Evolutionary conservation across 1,140 invertebrate genomes (phyloP), one percentile per base, ranked within the genome.

Genomic region (Drosophila saltans): DNA sequence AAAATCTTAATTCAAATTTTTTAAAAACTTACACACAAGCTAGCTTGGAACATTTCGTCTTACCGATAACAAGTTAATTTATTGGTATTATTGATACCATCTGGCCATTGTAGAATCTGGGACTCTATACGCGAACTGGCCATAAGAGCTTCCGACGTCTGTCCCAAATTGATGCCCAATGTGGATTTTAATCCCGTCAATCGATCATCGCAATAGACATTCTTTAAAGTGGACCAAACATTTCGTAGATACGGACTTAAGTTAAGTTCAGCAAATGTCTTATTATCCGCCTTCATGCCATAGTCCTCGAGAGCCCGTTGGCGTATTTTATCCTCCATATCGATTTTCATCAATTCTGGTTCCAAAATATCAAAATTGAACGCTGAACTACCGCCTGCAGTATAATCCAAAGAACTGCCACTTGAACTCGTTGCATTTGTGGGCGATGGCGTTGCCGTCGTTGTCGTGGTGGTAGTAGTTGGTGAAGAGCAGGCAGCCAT

Each of bases 101-200:
- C 91, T 36, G 91, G 90, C 91, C 91, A 92, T 58, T 86, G 91
- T 0, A 92, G 71, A 48, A 82, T 60, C 64, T 80, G 89, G 10
- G 90, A 80, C 65, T 92, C 90, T 7, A 91, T 86, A 16, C 90
- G 82, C 0, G 85, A 80, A 16, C 82, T 90, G 33, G 82, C 79
- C 88, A 91, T 91, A 7, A 92, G 58, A 1, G 84, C 86, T 48
- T 85, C 81, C 5, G 82, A 79, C 0, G 81, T 80, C 61, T 85
- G 83, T 0, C 78, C 83, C 58, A 89, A 39, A 92, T 96, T 96
- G 26, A 96, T 94, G 69, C 95, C 94, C 40, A 97, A 83, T 11
- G 91, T 78, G 3, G 78, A 71, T 70, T 92, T 91, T 0, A 92
- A 26, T 0, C 91, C 91, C 3, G 74, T 78, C 52, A 91, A 48